Conservation (phyloP, 2,888 invertebrate genomes). For the Drosophila multiciliata region DNA sequence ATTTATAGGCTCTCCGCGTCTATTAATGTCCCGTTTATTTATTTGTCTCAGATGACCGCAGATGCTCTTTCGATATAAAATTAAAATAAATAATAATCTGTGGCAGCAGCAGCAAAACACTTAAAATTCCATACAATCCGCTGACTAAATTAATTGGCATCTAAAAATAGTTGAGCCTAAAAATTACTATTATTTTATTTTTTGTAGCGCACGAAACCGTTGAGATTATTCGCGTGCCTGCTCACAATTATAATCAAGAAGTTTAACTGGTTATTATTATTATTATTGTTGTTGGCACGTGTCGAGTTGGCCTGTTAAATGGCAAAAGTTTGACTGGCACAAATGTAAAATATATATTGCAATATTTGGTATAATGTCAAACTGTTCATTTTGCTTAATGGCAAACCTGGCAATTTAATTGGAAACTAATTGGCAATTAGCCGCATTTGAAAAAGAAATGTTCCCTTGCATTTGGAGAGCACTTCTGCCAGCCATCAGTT, state of each 20-base stretch:
- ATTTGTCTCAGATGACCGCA: constrained; percentile 28
- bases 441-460: constrained; percentile 3
- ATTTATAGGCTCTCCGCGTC: constrained; percentile 57
- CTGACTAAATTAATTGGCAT: constrained; percentile 60
- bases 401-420: constrained; percentile 38
- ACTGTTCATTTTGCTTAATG: background rate
- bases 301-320: constrained; percentile 10
- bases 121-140: constrained; percentile 68
- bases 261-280: constrained; percentile 35
- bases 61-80: constrained; percentile 13
- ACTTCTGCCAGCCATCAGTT: background rate
- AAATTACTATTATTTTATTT: background rate
- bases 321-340: background rate
- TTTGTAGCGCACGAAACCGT: constrained; percentile 3
- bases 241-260: constrained; percentile 56
- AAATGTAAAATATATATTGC: constrained; percentile 6
- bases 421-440: constrained; percentile 45
- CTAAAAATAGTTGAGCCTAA: constrained; percentile 56
- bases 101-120: constrained; percentile 65
- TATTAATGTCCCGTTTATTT: constrained; percentile 52
- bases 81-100: constrained; percentile 65
- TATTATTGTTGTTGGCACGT: constrained; percentile 39
- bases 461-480: constrained; percentile 1
- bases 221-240: constrained; percentile 64
- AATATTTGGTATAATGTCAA: constrained; percentile 24